Conservation (phyloP, 2,888 invertebrate species). For the Criorhina ranunculi region DNA sequence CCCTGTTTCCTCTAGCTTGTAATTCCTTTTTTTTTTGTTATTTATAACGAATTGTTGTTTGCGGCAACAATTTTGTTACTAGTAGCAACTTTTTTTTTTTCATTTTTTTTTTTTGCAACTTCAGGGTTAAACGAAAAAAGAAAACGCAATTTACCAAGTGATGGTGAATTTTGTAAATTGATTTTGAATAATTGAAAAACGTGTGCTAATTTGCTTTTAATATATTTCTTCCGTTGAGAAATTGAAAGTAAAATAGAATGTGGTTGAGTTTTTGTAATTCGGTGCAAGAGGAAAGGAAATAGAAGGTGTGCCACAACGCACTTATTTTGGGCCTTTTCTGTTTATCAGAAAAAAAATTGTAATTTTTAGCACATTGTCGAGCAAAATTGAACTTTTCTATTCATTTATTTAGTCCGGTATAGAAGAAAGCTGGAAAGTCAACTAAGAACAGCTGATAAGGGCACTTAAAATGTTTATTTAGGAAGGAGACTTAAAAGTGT, state of each 20-base stretch:
- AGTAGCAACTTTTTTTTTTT: neutral
- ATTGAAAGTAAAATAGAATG: neutral
- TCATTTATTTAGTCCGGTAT: no score
- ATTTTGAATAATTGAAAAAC: conserved; percentile 5
- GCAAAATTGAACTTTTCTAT: no score
- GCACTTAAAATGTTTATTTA: no score
- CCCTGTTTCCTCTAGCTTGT: conserved; percentile 40
- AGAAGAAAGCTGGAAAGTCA: no score
- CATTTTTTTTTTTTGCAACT: neutral
- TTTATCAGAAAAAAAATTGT: neutral
- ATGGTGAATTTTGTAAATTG: neutral
- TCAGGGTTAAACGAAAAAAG: conserved; percentile 26
- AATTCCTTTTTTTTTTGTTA: conserved; percentile 5
- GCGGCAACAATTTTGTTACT: conserved; percentile 11
- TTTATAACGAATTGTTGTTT: conserved; percentile 30
- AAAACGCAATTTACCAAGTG: neutral
- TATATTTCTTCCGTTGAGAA: neutral
- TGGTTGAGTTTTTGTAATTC: no score
- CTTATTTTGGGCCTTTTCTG: no score
- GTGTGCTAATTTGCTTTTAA: neutral
- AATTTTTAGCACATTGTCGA: neutral
- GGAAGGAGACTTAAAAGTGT: no score
- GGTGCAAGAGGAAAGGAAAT: no score
- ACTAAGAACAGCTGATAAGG: no score
- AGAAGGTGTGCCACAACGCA: no score